Evolutionary conservation across 2,797 vertebrate species (phyloP).

Genomic region (Lacerta viridis): DNA sequence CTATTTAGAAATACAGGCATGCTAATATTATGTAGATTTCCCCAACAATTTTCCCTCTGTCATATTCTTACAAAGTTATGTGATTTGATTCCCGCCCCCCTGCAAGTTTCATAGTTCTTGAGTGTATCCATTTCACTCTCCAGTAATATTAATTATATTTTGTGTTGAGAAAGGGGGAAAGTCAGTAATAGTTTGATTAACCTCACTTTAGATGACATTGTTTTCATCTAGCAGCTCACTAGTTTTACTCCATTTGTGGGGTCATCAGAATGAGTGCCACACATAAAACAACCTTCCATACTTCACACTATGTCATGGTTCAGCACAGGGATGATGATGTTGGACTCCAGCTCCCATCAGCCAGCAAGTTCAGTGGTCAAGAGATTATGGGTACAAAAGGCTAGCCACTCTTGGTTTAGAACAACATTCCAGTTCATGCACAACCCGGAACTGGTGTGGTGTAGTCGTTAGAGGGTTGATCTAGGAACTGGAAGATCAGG

Average conservation of each 20-base stretch:
- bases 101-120: conserved; percentile 36
- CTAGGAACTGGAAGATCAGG: too few relatives aligned
- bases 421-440: too few relatives aligned
- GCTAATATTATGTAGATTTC: conserved; percentile 57
- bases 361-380: too few relatives aligned
- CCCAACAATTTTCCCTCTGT: conserved; percentile 52
- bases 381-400: too few relatives aligned
- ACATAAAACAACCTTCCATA: conserved; percentile 28
- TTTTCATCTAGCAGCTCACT: conserved; percentile 7
- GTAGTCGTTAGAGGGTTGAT: too few relatives aligned
- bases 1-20: conserved; percentile 71
- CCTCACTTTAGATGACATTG: conserved; percentile 14
- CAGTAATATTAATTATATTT: conserved; percentile 35
- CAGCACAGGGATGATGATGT: too few relatives aligned
- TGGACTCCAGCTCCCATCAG: too few relatives aligned
- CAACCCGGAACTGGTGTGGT: too few relatives aligned
- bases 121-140: conserved; percentile 26
- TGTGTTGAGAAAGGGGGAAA: neutral
- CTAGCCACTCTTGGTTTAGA: too few relatives aligned
- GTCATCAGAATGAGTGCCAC: neutral
- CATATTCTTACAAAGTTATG: conserved; percentile 64
- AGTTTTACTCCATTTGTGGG: conserved; percentile 24
- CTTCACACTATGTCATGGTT: too few relatives aligned
- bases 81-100: conserved; percentile 60
- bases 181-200: conserved; percentile 11